Evolutionary conservation across 2,113 vertebrate genomes (phyloP), one percentile per base, ranked within the genome.

Genomic region (Nannospalax galili): DNA sequence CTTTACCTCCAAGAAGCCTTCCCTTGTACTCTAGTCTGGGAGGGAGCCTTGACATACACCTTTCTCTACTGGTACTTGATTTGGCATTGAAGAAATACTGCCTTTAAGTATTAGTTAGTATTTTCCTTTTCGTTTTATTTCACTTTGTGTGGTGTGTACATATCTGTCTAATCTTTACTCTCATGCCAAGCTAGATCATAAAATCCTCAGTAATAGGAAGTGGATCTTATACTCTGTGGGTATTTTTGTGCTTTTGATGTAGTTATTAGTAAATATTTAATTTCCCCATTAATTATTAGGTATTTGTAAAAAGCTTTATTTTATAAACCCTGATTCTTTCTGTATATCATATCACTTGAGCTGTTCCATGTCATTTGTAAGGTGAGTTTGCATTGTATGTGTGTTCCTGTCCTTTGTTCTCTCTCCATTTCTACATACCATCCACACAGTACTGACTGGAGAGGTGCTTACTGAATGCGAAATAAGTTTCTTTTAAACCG

Each of bases 201-300:
- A 58, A 78, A 22, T 37, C 58, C 56, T 62, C 45, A 7, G 3
- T 62, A 16, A 37, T 37, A 80, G 65, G 40, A 87, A 72, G 58
- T 80, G 32, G 35, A 80, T 80, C 67, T 74, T 84, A 72, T 0
- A 65, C 3, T 22, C 37, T 56, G n/a, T 64, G 74, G 73, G 10
- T 28, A 42, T 90, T 88, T 73, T 42, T 56, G 22, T 74, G 84
- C 82, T 87, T 14, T 14, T 88, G 56, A 42, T 12, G 14, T 89
- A 67, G 52, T 93, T 92, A 58, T n/a, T 84, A 84, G 58, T 84
- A 65, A 78, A 89, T 69, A 52, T 82, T 95, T 90, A 78, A 72
- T 72, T 91, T 78, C 52, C 40, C 28, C 30, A 78, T 84, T 87
- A 75, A 84, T 79, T 73, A 90, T 74, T 60, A 60, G n/a, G 30